Percentiles rank a stretch among this genome's conserved stretches.
Conservation (phyloP, 2,113 vertebrate genomes). For the Falco punctatus region DNA sequence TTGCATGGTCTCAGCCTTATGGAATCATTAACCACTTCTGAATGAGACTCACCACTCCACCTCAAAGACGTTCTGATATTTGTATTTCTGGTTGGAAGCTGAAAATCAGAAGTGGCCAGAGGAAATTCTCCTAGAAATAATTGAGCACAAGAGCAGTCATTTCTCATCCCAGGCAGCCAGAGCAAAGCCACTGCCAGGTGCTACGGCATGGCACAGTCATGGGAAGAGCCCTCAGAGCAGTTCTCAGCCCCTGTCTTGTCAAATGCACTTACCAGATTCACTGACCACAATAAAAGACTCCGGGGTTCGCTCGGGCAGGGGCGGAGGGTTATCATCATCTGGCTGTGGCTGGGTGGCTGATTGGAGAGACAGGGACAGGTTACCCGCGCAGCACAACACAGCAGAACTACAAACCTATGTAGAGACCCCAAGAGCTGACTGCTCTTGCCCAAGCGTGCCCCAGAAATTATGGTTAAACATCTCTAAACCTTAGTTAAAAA, state of each 20-base stretch:
- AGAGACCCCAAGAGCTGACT: not conserved
- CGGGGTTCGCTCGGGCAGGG: slow-evolving; percentile 89
- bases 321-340: slow-evolving; percentile 85
- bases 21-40: not conserved
- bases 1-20: slow-evolving; percentile 74
- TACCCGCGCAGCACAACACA: not conserved
- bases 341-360: not conserved
- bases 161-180: not conserved
- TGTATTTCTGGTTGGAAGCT: slow-evolving; percentile 15
- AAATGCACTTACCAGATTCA: slow-evolving; percentile 72
- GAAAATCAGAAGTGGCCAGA: not conserved
- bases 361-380: not conserved
- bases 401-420: not conserved
- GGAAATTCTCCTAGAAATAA: slow-evolving; percentile 45
- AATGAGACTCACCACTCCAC: slow-evolving; percentile 74
- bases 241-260: not conserved
- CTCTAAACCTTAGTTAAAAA: not conserved
- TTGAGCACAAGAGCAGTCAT: not conserved
- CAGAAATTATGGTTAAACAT: not conserved
- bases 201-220: rapidly evolving
- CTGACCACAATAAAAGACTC: slow-evolving; percentile 87
- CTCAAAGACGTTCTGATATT: slow-evolving; percentile 77
- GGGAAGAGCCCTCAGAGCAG: not conserved
- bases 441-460: not conserved
- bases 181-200: not conserved